Conservation (phyloP, 2,888 invertebrate species). For the Podotricha telesiphe region DNA sequence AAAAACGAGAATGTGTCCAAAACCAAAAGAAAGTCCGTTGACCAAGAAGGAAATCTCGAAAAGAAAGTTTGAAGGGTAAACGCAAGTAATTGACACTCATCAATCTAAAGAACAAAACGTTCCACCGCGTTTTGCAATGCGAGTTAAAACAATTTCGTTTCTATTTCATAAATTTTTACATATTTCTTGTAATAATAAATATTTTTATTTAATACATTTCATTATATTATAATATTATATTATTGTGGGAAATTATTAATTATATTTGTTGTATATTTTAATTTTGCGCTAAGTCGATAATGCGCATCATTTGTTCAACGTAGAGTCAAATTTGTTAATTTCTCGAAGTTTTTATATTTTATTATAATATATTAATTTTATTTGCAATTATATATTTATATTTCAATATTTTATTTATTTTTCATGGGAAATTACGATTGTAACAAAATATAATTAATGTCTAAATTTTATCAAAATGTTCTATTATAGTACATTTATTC, state of each 20-base stretch:
- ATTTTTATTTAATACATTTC: background rate
- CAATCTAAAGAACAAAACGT: slow-evolving; percentile 45
- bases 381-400: background rate
- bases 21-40: slow-evolving; percentile 22
- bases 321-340: background rate
- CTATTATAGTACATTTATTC: too few relatives aligned
- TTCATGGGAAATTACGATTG: background rate
- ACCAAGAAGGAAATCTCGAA: slow-evolving; percentile 28
- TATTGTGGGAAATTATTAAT: background rate
- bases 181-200: background rate
- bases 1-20: background rate
- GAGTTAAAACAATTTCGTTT: slow-evolving; percentile 5
- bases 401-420: background rate
- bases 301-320: background rate
- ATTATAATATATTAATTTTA: background rate
- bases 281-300: background rate
- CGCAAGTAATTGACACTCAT: slow-evolving; percentile 54
- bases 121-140: slow-evolving; percentile 24
- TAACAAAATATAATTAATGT: background rate
- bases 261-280: background rate
- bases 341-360: background rate
- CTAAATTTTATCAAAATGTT: background rate
- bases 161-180: background rate
- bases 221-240: slow-evolving; percentile 2
- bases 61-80: slow-evolving; percentile 50